A percentile compares a stretch with the other conserved stretches of the same genome.
These are phyloP conservation scores for Habroteleia sp. DNA, from an alignment of 2,888 invertebrate genomes.

Conservation along the genomic window DNA sequence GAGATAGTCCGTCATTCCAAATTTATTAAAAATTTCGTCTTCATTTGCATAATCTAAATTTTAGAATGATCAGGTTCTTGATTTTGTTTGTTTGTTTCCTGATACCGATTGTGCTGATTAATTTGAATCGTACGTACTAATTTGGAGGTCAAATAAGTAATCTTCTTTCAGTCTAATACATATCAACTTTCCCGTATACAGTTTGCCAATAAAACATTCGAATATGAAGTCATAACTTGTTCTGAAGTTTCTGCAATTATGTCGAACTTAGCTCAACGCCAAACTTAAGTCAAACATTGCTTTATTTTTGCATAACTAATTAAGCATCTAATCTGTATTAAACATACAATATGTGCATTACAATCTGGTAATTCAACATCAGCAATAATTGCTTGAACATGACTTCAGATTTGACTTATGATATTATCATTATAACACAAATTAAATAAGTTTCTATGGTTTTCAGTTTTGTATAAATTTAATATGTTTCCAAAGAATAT, in stretches of 20 bases:
- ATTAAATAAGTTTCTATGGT: not conserved
- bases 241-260: conserved; percentile 42
- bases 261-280: conserved; percentile 31
- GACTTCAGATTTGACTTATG: not conserved
- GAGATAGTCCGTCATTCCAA: too few species aligned
- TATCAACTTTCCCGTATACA: conserved; percentile 25
- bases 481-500: too few species aligned
- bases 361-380: conserved; percentile 10
- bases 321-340: conserved; percentile 18
- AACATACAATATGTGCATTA: conserved; percentile 10
- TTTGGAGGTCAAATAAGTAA: conserved; percentile 24
- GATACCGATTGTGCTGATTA: not conserved
- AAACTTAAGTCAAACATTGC: conserved; percentile 30
- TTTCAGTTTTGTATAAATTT: not conserved
- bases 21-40: too few species aligned
- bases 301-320: conserved; percentile 32
- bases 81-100: too few species aligned
- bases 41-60: too few species aligned
- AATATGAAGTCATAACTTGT: conserved; percentile 36
- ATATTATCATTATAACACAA: too few species aligned
- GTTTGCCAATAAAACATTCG: conserved; percentile 27
- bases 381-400: conserved; percentile 12
- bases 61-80: too few species aligned
- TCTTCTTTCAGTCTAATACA: conserved; percentile 21
- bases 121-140: conserved; percentile 1